Evolutionary conservation across 2,113 vertebrate species (phyloP), one percentile per base, ranked within the genome.

Genomic region (Caranx melampygus): DNA sequence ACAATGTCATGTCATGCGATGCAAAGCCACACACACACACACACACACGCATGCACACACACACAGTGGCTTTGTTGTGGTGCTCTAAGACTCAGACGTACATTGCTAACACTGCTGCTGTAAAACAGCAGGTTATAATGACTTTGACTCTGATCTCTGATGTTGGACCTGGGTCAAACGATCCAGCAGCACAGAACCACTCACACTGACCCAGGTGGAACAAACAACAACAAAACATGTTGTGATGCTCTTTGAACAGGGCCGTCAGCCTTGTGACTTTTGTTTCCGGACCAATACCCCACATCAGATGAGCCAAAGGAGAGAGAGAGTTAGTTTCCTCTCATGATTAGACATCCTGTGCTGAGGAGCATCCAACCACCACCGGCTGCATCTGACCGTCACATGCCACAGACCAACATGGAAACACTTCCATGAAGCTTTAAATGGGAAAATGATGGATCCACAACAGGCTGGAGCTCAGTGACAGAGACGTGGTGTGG

Each of bases 1-100:
- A 88, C 88, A 90, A 89, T 82, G 90, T 81, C 87, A 76, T 64
- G 70, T 87, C 85, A 89, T 84, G 79, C 71, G n/a, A 83, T 5
- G 42, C 72, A 88, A 81, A 85, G 42, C 11, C 59, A 64, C 52
- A 20, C 72, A 37, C 33, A 16, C 64, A 59, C 49, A 54, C 62
- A 68, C 72, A 63, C 78, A 57, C 78, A 58, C 69, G 49, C 26
- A n/a, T 42, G 6, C 16, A 60, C 20, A 34, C 14, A 14, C 49
- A 20, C 31, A 70, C 58, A 45, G 21, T 54, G 11, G 8, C 72
- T 67, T 72, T 65, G 52, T 74, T 61, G 54, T 31, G 8, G 37
- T 31, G 37, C 49, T 42, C 33, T 18, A 33, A 20, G 3, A 35
- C 55, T 33, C 34, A 59, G 9, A 58, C 65, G 40, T 26, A 35